A percentile compares a stretch with the other conserved stretches of the same genome.
These are phyloP conservation scores for Metellina segmentata DNA, from an alignment of 2,888 invertebrate species.

Conservation along the genomic window DNA sequence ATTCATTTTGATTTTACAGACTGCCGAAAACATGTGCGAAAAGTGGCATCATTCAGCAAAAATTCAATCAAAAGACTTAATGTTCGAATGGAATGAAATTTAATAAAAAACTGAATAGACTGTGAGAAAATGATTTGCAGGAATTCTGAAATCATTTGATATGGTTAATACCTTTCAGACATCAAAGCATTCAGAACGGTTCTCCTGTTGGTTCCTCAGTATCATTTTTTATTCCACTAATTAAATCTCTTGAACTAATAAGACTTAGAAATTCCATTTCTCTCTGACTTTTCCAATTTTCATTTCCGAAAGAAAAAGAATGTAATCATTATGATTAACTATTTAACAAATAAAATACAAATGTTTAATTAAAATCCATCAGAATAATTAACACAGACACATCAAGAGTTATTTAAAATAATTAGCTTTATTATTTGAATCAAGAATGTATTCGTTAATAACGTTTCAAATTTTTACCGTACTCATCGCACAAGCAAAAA, in stretches of 20 bases:
- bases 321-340: not conserved
- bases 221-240: not conserved
- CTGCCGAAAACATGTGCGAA: too few relatives aligned
- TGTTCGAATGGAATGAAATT: not conserved
- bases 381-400: not conserved
- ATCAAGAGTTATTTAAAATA: not conserved
- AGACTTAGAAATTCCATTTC: not conserved
- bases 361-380: not conserved
- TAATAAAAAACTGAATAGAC: not conserved
- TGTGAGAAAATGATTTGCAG: not conserved
- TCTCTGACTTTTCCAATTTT: not conserved
- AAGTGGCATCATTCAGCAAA: not conserved
- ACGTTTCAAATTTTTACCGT: too few relatives aligned
- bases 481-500: too few relatives aligned
- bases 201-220: not conserved
- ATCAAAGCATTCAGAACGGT: not conserved
- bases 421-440: not conserved
- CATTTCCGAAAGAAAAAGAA: not conserved
- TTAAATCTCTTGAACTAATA: constrained; percentile 1
- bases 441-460: not conserved
- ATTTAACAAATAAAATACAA: not conserved
- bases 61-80: not conserved
- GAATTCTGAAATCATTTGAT: not conserved
- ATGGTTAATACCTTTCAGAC: not conserved
- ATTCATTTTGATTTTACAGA: too few relatives aligned